Evolutionary conservation across 1,140 invertebrate species (phyloP).

Genomic region (Aphelinus certus): DNA sequence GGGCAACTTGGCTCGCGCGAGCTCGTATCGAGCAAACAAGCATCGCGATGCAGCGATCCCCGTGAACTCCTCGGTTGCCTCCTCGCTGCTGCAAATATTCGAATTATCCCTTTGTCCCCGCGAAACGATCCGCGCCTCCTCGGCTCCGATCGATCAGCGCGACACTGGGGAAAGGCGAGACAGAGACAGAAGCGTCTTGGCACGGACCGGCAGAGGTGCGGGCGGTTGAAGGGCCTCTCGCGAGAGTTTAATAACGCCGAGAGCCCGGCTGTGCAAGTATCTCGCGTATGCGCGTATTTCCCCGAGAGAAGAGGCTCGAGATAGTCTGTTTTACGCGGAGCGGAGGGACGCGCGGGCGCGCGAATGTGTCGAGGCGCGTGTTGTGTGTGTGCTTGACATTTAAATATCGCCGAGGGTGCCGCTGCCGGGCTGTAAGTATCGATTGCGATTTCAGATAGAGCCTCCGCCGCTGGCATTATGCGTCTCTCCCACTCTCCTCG

Average conservation of each 20-base stretch:
- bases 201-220: background rate
- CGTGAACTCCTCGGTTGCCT: no score
- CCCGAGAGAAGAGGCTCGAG: constrained; percentile 7
- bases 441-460: constrained; percentile 56
- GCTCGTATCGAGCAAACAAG: no score
- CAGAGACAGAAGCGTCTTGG: background rate
- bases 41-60: no score
- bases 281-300: constrained; percentile 21
- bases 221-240: constrained; percentile 47
- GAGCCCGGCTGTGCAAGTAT: constrained; percentile 40
- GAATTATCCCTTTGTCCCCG: background rate
- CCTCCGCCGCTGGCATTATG: constrained; percentile 4
- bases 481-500: constrained; percentile 12
- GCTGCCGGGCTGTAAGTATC: constrained; percentile 40
- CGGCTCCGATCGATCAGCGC: background rate
- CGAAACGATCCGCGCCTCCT: background rate
- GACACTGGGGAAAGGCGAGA: constrained; percentile 20
- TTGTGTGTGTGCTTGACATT: constrained; percentile 61
- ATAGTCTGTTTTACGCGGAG: constrained; percentile 27
- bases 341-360: constrained; percentile 20
- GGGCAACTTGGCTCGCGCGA: no score
- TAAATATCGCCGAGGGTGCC: constrained; percentile 59
- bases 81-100: no score
- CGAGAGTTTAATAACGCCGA: constrained; percentile 57
- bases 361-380: constrained; percentile 52